Conservation (phyloP, 1,140 invertebrate genomes). For the Laodelphax striatellus region DNA sequence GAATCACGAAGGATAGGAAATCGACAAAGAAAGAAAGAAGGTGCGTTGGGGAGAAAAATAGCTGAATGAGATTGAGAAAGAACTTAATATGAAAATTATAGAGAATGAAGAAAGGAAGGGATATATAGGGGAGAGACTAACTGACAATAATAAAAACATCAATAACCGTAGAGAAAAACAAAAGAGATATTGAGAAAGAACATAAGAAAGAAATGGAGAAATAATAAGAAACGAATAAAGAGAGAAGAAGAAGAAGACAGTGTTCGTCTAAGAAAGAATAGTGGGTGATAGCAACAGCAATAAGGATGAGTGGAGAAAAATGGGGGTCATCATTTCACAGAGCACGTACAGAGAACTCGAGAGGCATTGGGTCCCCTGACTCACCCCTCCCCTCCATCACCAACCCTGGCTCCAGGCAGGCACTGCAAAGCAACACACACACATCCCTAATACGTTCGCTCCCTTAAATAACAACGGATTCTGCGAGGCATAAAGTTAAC, state of each 20-base stretch:
- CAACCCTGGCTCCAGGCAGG: conserved; percentile 10
- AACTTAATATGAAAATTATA: too few relatives aligned
- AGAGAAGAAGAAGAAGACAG: conserved; percentile 13
- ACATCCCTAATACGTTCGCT: background rate
- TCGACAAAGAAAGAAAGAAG: too few relatives aligned
- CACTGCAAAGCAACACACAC: background rate
- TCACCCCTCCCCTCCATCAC: conserved; percentile 17
- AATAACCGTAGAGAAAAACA: conserved; percentile 13
- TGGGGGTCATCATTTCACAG: conserved; percentile 5
- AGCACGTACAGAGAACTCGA: conserved; percentile 7
- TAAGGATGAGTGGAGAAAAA: background rate
- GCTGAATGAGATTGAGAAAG: too few relatives aligned
- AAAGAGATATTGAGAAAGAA: background rate
- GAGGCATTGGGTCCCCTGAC: conserved; percentile 15
- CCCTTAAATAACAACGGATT: background rate
- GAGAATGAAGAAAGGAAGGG: background rate
- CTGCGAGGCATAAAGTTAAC: background rate
- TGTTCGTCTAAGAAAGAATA: background rate
- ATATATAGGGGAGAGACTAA: conserved; percentile 7
- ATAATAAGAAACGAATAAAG: background rate
- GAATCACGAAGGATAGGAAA: too few relatives aligned
- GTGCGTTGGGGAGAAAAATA: too few relatives aligned
- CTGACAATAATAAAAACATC: too few relatives aligned
- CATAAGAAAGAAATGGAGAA: background rate
- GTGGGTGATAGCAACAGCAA: conserved; percentile 21